These are phyloP conservation scores for Drosophila ercepeae DNA, from an alignment of 1,140 invertebrate genomes.

Conservation along the genomic window DNA sequence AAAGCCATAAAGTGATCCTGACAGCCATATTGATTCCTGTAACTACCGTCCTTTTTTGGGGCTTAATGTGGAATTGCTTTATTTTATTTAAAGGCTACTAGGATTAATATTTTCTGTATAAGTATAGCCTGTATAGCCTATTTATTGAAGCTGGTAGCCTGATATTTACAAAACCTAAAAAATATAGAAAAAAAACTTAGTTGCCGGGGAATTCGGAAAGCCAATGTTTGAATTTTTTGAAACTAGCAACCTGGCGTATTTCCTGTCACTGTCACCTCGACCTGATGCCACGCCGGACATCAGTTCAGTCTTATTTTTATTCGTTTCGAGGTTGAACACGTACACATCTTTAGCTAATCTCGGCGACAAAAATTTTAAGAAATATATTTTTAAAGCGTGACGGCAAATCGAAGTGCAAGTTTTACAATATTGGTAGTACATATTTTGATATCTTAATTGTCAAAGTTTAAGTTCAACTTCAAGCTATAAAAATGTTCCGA, in stretches of 20 bases:
- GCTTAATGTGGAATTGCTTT: too few species aligned
- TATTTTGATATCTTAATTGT: constrained; percentile 16
- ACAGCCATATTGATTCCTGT: too few species aligned
- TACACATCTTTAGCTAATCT: constrained; percentile 51
- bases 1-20: too few species aligned
- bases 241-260: background rate
- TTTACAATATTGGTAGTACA: constrained; percentile 9
- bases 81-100: too few species aligned
- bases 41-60: too few species aligned
- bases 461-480: constrained; percentile 19
- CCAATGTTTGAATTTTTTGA: background rate
- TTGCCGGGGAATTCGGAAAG: background rate
- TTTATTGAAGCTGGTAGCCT: too few species aligned
- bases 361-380: constrained; percentile 41
- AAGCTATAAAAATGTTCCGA: constrained; percentile 45
- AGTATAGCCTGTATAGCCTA: too few species aligned
- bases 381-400: constrained; percentile 24
- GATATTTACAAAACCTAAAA: too few species aligned
- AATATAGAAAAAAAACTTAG: background rate
- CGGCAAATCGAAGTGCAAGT: constrained; percentile 29
- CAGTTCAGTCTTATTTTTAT: constrained; percentile 50
- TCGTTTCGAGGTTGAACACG: constrained; percentile 62
- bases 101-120: too few species aligned
- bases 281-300: background rate
- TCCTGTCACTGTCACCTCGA: constrained; percentile 15